Conservation (phyloP, 2,888 invertebrate genomes). For the Hydraecia micacea region DNA sequence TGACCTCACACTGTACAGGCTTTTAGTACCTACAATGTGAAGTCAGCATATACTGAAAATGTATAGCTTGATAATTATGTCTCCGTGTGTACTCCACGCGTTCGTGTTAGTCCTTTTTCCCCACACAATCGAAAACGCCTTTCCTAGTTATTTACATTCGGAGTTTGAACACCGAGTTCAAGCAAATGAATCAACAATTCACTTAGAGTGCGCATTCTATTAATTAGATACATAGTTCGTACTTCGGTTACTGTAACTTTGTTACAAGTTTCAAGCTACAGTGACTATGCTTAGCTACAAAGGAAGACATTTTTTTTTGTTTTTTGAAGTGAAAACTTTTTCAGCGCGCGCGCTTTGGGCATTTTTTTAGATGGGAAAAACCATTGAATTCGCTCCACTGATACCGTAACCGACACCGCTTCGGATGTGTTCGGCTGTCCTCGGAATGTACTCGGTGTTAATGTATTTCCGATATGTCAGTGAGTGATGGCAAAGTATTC, state of each 20-base stretch:
- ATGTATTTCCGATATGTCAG: too few species aligned
- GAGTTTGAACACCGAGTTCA: conserved; percentile 30
- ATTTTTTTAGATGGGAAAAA: too few species aligned
- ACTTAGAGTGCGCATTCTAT: conserved; percentile 60
- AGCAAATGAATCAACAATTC: conserved; percentile 65
- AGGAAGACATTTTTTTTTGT: not conserved
- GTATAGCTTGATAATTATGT: not conserved
- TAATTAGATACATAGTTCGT: conserved; percentile 67
- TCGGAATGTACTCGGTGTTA: too few species aligned
- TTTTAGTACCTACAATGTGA: not conserved
- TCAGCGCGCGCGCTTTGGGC: too few species aligned
- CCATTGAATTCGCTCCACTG: too few species aligned
- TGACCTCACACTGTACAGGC: not conserved
- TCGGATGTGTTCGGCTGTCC: too few species aligned
- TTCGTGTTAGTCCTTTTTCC: not conserved
- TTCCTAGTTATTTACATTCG: conserved; percentile 37
- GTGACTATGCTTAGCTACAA: conserved; percentile 11
- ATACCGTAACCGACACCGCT: too few species aligned
- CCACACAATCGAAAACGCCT: conserved; percentile 11
- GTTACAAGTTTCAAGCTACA: conserved; percentile 38
- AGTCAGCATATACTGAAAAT: not conserved
- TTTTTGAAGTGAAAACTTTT: too few species aligned
- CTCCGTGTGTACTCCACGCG: not conserved
- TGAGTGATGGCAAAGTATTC: too few species aligned
- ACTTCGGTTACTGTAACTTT: conserved; percentile 53